These are phyloP conservation scores for Procambarus clarkii DNA, from an alignment of 1,140 invertebrate species.

Conservation along the genomic window DNA sequence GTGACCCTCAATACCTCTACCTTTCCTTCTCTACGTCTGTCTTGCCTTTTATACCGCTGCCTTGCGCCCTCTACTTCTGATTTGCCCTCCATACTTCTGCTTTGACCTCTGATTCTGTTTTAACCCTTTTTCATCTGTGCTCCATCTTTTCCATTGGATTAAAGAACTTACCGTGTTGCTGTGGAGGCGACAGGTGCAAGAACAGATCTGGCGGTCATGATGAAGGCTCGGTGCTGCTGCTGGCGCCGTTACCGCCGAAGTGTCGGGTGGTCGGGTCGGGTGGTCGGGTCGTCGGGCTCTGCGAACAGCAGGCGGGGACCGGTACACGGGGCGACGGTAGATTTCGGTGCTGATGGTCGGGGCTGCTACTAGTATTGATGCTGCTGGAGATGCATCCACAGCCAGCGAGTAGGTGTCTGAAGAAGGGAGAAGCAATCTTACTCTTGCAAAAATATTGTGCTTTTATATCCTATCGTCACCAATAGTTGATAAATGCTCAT, in stretches of 20 bases:
- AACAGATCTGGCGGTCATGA: constrained; percentile 44
- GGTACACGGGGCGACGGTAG: constrained; percentile 49
- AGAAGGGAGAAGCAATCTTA: not conserved
- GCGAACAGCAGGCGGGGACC: constrained; percentile 40
- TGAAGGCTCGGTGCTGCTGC: constrained; percentile 13
- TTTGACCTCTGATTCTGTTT: too few relatives aligned
- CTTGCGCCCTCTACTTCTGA: not conserved
- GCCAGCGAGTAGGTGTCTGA: constrained; percentile 62
- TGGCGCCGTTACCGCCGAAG: constrained; percentile 5
- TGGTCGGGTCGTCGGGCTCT: constrained; percentile 48
- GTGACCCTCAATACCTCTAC: not conserved
- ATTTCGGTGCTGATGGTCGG: constrained; percentile 25
- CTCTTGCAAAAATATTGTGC: too few relatives aligned
- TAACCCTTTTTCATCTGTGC: too few relatives aligned
- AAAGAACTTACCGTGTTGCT: constrained; percentile 13
- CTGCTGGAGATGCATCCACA: constrained; percentile 51
- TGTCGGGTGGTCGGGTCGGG: constrained; percentile 28
- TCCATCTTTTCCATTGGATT: too few relatives aligned
- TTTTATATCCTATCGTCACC: too few relatives aligned
- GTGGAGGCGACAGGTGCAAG: constrained; percentile 54
- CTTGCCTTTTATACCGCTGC: not conserved
- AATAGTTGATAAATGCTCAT: too few relatives aligned
- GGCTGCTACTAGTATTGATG: not conserved
- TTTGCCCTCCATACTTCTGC: too few relatives aligned
- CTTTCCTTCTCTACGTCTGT: not conserved